Conservation (phyloP, 2,113 vertebrate genomes). For the Lepus americanus region DNA sequence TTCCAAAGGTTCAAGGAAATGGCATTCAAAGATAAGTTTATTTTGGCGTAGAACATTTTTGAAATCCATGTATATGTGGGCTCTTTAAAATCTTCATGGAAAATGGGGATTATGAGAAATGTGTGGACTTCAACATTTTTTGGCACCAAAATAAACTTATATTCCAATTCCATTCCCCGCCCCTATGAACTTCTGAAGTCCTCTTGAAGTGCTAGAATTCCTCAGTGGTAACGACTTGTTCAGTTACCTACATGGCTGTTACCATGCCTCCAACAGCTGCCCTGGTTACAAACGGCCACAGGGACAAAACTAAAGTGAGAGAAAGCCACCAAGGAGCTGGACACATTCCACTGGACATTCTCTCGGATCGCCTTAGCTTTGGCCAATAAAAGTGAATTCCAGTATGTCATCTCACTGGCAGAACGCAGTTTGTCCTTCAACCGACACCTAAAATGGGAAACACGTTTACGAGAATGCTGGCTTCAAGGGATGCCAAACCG, state of each 20-base stretch:
- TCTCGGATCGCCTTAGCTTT: neutral
- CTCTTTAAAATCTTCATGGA: too few species aligned
- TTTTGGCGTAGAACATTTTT: too few species aligned
- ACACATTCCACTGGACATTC: neutral
- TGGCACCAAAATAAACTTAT: too few species aligned
- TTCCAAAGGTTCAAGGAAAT: too few species aligned
- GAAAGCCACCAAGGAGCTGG: neutral
- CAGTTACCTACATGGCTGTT: neutral
- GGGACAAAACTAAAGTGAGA: neutral
- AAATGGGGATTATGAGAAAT: too few species aligned
- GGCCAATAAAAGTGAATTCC: neutral
- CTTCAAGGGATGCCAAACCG: neutral
- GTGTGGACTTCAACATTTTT: too few species aligned
- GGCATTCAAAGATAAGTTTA: too few species aligned
- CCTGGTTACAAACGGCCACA: neutral
- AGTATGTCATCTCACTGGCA: neutral
- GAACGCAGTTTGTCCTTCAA: neutral
- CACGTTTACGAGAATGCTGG: neutral
- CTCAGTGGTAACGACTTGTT: neutral
- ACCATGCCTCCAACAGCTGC: neutral
- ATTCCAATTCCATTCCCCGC: too few species aligned
- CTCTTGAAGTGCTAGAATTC: neutral
- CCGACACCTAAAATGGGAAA: neutral
- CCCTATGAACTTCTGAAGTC: too few species aligned
- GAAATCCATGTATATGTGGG: too few species aligned